Evolutionary conservation across 2,888 invertebrate species (phyloP).

Genomic region (Epistrophe grossulariae): DNA sequence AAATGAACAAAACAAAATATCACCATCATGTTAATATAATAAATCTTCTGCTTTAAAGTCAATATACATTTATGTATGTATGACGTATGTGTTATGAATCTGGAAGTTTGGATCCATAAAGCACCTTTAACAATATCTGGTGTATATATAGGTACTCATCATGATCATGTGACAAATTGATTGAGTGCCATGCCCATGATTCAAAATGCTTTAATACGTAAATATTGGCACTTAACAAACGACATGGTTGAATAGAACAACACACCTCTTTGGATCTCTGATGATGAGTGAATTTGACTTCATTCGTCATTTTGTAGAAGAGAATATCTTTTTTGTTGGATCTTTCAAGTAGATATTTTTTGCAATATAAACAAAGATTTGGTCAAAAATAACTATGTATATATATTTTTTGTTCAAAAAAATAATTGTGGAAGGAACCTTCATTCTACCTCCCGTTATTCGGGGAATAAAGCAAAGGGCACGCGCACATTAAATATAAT

Average conservation of each 20-base stretch:
- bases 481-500: too few species aligned
- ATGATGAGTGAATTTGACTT: not conserved
- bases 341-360: not conserved
- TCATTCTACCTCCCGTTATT: too few species aligned
- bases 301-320: not conserved
- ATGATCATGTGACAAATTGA: constrained; percentile 7
- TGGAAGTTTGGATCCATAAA: not conserved
- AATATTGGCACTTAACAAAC: constrained; percentile 14
- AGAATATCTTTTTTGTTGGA: not conserved
- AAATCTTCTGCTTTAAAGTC: not conserved
- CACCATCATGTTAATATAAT: not conserved
- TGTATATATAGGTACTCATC: not conserved
- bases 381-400: not conserved
- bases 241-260: constrained; percentile 12
- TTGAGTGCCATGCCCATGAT: constrained; percentile 19
- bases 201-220: constrained; percentile 5
- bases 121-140: not conserved
- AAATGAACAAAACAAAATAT: constrained; percentile 2
- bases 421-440: too few species aligned
- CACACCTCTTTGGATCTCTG: constrained; percentile 1
- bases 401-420: too few species aligned
- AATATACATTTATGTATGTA: not conserved
- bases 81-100: not conserved
- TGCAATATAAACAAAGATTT: not conserved
- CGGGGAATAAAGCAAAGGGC: too few species aligned